A percentile compares a stretch with the other conserved stretches of the same genome.
Conservation (phyloP, 2,113 vertebrate genomes). For the Procavia capensis region DNA sequence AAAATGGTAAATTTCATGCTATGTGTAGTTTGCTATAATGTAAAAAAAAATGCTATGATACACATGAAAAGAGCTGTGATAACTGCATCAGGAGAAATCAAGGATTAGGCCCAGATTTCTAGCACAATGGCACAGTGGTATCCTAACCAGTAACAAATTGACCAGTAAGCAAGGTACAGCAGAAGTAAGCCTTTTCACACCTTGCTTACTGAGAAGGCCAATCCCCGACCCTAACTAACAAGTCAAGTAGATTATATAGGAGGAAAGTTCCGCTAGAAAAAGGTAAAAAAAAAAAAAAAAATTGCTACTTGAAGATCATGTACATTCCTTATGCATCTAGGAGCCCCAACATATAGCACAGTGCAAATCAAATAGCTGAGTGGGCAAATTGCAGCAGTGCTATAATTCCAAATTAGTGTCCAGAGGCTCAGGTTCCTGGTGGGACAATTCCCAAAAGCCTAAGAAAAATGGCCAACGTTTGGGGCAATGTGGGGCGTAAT, state of each 20-base stretch:
- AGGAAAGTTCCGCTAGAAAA: background rate
- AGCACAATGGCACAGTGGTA: background rate
- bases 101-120: background rate
- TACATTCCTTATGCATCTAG: background rate
- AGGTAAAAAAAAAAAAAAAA: background rate
- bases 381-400: background rate
- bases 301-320: background rate
- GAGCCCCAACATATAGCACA: background rate
- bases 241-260: background rate
- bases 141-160: background rate
- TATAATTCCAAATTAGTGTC: background rate
- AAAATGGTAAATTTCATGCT: background rate
- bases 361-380: background rate
- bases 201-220: no score
- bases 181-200: no score
- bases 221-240: background rate
- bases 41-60: background rate
- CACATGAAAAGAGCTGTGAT: background rate
- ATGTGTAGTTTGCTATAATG: background rate
- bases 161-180: no score
- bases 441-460: background rate
- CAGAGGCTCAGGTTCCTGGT: background rate
- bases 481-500: background rate
- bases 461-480: background rate
- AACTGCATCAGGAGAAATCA: background rate